Percentiles rank a stretch among this genome's conserved stretches.
phyloP scores from a whole-genome alignment of 2,888 invertebrate genomes.

The Fissipunctia ypsillon region DNA sequence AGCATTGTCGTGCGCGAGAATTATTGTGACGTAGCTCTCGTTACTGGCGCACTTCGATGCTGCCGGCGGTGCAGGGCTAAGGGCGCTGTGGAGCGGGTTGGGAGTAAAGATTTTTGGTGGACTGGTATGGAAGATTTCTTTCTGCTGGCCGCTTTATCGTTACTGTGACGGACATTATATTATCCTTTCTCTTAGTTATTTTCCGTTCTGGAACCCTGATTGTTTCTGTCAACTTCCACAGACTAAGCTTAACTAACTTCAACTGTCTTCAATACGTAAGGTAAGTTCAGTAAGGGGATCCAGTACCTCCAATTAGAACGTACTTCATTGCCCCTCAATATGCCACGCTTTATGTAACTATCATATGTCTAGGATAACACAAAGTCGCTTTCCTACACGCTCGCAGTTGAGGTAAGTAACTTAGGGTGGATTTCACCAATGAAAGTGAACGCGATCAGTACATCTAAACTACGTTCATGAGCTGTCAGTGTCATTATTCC shows the following conservation, averaged over 20 bases:
- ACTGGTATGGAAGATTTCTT: background rate
- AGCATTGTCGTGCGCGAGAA: conserved; percentile 89
- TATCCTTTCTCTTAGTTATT: background rate
- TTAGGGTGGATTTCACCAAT: too few relatives aligned
- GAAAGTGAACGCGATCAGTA: too few relatives aligned
- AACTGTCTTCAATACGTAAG: background rate
- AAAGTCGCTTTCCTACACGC: background rate
- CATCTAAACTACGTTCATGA: too few relatives aligned
- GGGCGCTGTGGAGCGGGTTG: conserved; percentile 66
- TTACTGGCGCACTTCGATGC: conserved; percentile 86
- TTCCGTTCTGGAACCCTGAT: background rate
- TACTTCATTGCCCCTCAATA: background rate
- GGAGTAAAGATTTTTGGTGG: background rate
- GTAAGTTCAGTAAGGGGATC: background rate
- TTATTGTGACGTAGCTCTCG: conserved; percentile 89
- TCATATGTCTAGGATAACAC: background rate
- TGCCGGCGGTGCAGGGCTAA: conserved; percentile 72
- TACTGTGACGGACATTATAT: background rate
- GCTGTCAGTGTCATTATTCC: too few relatives aligned
- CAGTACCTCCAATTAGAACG: background rate
- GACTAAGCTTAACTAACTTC: background rate
- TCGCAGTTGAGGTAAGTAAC: background rate
- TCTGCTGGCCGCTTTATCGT: background rate
- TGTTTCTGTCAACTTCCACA: background rate
- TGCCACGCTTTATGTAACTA: background rate